Base-by-base conservation (phyloP, 1,140 invertebrate species). In the Pseudomyrmex dendroicus region DNA sequence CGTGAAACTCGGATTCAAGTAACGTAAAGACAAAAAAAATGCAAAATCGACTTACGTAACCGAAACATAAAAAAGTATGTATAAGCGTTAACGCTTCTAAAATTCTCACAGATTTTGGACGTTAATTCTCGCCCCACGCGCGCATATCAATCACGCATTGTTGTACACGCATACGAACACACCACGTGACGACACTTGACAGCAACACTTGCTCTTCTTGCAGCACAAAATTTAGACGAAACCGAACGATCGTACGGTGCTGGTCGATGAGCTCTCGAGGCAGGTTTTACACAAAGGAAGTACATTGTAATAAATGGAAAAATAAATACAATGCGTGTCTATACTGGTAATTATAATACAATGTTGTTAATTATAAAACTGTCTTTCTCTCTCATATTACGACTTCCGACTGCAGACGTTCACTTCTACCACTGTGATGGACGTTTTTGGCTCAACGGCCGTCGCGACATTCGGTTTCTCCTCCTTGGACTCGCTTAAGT, bases 321-420 rank as follows among this genome's bases (percentile, higher is more conserved):
- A 94, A 93, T 93, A 93, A 93, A 93, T 92, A 94, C 90, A 92
- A 93, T 90, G 91, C 90, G 91, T 92, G 87, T 91, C 90, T 92
- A 92, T 91, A 92, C 86, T 87, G 87, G 90, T 89, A 90, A 74
- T 90, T 93, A 93, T 93, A 88, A 92, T 93, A 93, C 92, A 93
- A 93, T 89, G 86, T 91, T 68, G 77, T 77, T 82, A 78, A 85
- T 84, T 77, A 78, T 86, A 54, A 78, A 68, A 84, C 52, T 52
- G 82, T 76, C 35, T 52, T 62, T 50, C 50, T 70, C 8, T 22
- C 66, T 84, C 61, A 82, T 73, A 78, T 88, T 86, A 86, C 74
- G 78, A 85, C 52, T 87, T 86, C 83, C 74, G 88, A 35, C 35
- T 35, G 57, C 76, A 82, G n/a, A 89, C 87, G 76, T 87, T 84